Evolutionary conservation across 2,888 invertebrate genomes (phyloP), one percentile per base, ranked within the genome.

Genomic region (Lottia gigantea): DNA sequence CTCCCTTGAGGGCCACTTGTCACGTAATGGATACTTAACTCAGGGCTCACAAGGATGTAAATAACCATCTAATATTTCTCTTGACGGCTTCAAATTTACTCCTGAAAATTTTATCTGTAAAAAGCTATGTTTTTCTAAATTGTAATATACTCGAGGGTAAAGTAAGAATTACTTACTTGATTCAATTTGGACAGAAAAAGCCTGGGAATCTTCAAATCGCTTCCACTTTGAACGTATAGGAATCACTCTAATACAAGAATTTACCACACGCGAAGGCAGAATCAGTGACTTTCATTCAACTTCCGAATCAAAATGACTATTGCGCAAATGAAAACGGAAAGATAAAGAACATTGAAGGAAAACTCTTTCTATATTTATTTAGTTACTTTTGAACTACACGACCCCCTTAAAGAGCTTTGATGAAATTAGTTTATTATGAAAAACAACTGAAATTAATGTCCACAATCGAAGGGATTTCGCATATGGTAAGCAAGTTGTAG

Each of bases 1-100:
- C 55, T 55, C 55, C 55, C 55, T 55, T 55, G 55, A 55, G 55
- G 55, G 55, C 55, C 55, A 55, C 55, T 55, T 55, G 55, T 55
- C 55, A 55, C 55, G 55, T 55, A 55, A 55, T 23, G 55, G 55
- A 55, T 55, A 55, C 55, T 55, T 55, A 23, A 55, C 55, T 55
- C 23, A 23, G 19, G 55, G 23, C 55, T 55, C 55, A 23, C 40
- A 55, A 19, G 55, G 55, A 55, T 23, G 55, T 19, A 55, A 55
- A 14, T 23, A 12, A 55, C 55, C 19, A 23, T 55, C 19, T 55
- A 55, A 55, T 55, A 55, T 55, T 55, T 55, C 55, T 19, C 19
- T 23, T 23, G 19, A 55, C 55, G 55, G 55, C 55, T 19, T 55
- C 40, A 40, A 40, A 40, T 40, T 40, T 40, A 40, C 11, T 40